Conservation (phyloP, 2,797 vertebrate genomes). For the Morus bassanus region DNA sequence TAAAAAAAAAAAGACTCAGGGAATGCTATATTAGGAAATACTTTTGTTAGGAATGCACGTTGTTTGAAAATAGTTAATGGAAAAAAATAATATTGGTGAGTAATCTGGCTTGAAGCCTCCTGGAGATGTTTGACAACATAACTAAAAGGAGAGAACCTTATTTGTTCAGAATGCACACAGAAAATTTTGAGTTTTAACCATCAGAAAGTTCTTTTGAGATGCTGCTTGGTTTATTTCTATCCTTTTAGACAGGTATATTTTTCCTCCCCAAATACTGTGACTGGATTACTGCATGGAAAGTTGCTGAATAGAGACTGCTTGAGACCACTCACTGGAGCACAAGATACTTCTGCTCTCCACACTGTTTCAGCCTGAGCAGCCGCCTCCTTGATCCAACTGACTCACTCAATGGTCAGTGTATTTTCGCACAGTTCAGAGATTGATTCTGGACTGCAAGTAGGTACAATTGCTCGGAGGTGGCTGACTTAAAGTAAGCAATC, state of each 20-base stretch:
- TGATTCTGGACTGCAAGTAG: not conserved
- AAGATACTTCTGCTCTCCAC: not conserved
- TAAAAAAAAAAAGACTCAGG: not conserved
- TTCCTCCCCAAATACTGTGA: not conserved
- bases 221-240: not conserved
- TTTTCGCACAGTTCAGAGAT: not conserved
- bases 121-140: not conserved
- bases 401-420: not conserved
- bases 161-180: not conserved
- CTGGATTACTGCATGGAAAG: not conserved
- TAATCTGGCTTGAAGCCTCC: not conserved
- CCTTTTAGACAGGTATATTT: not conserved
- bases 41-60: not conserved
- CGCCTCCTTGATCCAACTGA: not conserved
- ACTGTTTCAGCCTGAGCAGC: not conserved
- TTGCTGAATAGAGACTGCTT: not conserved
- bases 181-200: not conserved
- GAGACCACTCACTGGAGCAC: not conserved
- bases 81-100: not conserved
- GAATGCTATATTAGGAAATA: not conserved
- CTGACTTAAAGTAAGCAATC: not conserved
- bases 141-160: not conserved
- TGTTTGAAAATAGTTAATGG: slow-evolving; percentile 18
- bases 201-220: not conserved
- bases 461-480: not conserved